Evolutionary conservation across 2,888 invertebrate species (phyloP).

Genomic region (Plusia festucae): DNA sequence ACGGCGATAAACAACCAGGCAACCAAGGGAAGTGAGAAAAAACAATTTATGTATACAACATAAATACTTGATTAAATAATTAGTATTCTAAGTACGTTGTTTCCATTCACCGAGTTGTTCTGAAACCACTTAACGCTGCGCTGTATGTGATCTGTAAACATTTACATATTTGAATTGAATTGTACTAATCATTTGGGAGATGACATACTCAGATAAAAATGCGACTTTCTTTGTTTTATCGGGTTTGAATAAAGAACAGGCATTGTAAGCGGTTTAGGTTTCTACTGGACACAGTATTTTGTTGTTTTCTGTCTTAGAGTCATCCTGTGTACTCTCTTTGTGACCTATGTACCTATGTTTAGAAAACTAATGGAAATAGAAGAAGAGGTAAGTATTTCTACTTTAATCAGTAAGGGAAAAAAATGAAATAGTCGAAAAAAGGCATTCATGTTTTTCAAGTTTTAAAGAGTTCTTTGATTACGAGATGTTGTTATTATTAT

Average conservation of each 20-base stretch:
- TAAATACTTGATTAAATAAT: slow-evolving; percentile 57
- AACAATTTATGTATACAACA: slow-evolving; percentile 43
- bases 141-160: slow-evolving; percentile 48
- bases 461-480: no score
- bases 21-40: slow-evolving; percentile 33
- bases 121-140: slow-evolving; percentile 45
- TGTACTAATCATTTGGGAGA: slow-evolving; percentile 32
- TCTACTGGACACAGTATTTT: no score
- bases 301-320: no score
- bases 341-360: no score
- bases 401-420: no score
- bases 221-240: slow-evolving; percentile 7
- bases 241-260: background rate
- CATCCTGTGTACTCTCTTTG: no score
- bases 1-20: slow-evolving; percentile 40
- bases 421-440: no score
- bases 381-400: no score
- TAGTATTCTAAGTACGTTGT: slow-evolving; percentile 45
- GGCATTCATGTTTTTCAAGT: no score
- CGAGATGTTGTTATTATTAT: no score
- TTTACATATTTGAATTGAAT: slow-evolving; percentile 43
- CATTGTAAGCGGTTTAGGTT: no score
- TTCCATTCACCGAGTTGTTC: slow-evolving; percentile 46
- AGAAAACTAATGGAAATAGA: no score
- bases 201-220: slow-evolving; percentile 11